phyloP scores from a whole-genome alignment of 2,888 invertebrate species.

The Eupithecia dodoneata region DNA sequence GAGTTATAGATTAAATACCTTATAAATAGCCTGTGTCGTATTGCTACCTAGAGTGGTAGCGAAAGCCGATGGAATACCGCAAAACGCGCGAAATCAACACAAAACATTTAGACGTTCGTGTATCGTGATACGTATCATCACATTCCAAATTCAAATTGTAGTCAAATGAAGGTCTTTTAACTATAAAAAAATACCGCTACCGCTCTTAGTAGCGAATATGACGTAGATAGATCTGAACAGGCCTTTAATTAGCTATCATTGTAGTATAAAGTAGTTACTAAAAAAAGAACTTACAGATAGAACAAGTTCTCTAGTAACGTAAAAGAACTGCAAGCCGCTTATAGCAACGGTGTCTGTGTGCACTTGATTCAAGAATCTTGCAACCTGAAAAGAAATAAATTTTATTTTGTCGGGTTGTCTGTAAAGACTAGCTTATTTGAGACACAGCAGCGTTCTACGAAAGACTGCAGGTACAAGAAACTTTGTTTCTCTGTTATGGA shows the following conservation, averaged over 20 bases:
- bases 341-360: conserved; percentile 77
- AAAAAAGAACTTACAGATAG: conserved; percentile 73
- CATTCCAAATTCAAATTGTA: too few species aligned
- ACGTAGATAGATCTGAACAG: background rate
- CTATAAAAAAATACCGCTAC: background rate
- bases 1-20: too few species aligned
- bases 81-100: too few species aligned
- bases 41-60: too few species aligned
- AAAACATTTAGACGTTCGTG: background rate
- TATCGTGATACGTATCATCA: too few species aligned
- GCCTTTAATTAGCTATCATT: background rate
- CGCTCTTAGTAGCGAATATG: background rate
- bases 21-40: too few species aligned
- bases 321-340: conserved; percentile 80
- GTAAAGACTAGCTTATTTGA: background rate
- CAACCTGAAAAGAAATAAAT: conserved; percentile 69
- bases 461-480: too few species aligned
- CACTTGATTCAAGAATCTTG: conserved; percentile 84
- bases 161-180: too few species aligned
- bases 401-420: too few species aligned
- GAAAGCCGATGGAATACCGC: too few species aligned
- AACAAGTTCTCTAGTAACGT: conserved; percentile 81
- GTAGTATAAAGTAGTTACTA: background rate
- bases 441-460: too few species aligned
- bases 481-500: too few species aligned